phyloP scores from a whole-genome alignment of 64 coral and sea anemone genomes.

The Exaiptasia diaphana region DNA sequence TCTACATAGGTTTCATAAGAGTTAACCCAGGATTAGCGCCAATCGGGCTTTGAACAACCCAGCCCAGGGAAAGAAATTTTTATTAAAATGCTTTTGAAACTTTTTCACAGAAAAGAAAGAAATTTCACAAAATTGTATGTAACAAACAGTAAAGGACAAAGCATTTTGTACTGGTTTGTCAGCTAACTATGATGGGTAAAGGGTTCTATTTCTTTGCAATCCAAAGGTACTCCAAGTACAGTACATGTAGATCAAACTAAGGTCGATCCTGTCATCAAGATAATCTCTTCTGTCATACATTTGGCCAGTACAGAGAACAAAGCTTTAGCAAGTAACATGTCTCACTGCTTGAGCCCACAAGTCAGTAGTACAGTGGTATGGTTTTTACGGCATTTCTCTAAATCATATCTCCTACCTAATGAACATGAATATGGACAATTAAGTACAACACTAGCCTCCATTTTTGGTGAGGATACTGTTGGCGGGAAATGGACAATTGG shows the following conservation, averaged over 20 bases:
- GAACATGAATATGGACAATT: conserved; percentile 84
- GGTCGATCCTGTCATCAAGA: conserved; percentile 69
- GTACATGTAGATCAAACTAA: conserved; percentile 38
- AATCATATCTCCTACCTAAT: conserved; percentile 80
- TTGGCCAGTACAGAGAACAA: conserved; percentile 75
- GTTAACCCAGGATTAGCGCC: too few species aligned
- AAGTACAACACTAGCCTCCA: conserved; percentile 47
- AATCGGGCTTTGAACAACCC: too few species aligned
- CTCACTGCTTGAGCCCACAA: conserved; percentile 78
- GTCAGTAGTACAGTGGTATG: conserved; percentile 90
- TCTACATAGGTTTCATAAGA: too few species aligned
- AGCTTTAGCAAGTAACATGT: conserved; percentile 57
- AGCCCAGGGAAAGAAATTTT: too few species aligned
- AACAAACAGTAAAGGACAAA: too few species aligned
- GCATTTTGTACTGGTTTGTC: too few species aligned
- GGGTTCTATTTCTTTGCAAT: neutral
- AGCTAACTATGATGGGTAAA: neutral
- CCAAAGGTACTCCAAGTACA: neutral
- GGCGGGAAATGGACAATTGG: conserved; percentile 72
- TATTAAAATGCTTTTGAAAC: too few species aligned
- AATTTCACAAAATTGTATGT: too few species aligned
- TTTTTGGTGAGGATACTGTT: conserved; percentile 74
- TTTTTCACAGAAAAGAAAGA: too few species aligned
- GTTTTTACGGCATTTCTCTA: conserved; percentile 78
- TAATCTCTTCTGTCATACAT: conserved; percentile 58